phyloP scores from a whole-genome alignment of 2,797 vertebrate genomes.

The Spinus pinus region DNA sequence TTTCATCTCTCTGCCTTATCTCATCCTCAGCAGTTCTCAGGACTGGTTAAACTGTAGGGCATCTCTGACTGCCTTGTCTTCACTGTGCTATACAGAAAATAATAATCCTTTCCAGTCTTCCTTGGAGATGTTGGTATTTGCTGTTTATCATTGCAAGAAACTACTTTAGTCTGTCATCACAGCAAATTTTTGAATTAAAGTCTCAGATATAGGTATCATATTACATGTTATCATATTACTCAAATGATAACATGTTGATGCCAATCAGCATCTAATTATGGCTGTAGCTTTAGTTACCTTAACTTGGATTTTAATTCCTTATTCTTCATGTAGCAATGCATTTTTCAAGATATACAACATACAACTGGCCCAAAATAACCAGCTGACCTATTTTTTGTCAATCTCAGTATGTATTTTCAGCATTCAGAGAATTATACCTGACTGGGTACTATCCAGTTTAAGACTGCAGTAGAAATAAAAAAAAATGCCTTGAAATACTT shows the following conservation, averaged over 20 bases:
- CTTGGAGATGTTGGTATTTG: not conserved
- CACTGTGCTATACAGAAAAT: not conserved
- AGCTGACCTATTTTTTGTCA: not conserved
- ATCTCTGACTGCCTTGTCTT: not conserved
- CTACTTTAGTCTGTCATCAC: not conserved
- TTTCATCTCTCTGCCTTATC: not conserved
- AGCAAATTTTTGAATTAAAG: not conserved
- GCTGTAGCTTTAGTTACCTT: not conserved
- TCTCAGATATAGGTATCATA: not conserved
- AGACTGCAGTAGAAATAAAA: not conserved
- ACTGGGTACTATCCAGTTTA: not conserved
- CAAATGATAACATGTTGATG: not conserved
- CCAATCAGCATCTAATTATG: not conserved
- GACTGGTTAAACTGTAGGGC: not conserved
- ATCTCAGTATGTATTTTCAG: not conserved
- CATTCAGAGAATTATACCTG: not conserved
- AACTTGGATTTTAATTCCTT: not conserved
- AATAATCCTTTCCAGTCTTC: not conserved
- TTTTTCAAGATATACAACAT: not conserved
- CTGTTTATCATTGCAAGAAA: not conserved
- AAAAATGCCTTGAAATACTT: not conserved
- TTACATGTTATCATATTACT: not conserved
- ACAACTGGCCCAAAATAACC: not conserved
- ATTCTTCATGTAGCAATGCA: not conserved
- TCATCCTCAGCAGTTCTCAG: not conserved